Evolutionary conservation across 1,140 invertebrate genomes (phyloP), one percentile per base, ranked within the genome.

Genomic region (Drosophila grimshawi): DNA sequence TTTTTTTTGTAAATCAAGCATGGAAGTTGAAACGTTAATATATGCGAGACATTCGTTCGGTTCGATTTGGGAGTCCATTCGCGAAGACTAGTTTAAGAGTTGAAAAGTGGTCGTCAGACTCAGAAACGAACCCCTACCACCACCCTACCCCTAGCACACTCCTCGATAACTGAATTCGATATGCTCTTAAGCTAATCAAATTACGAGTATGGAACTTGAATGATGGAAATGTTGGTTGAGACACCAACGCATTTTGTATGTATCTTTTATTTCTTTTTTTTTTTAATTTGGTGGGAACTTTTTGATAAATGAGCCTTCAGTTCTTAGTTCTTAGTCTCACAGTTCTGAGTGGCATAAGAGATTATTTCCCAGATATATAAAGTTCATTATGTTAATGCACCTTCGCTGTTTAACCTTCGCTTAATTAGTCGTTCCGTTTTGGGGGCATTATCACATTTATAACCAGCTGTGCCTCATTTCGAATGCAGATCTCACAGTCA

Each of bases 391-490:
- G 78, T 70, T 81, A 78, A 86, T 82, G 61, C 72, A 77, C 39
- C 67, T 64, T 71, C 64, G 66, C 39, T 43, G 39, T 69, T 88
- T 74, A 70, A 81, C 83, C 83, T 86, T 86, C 82, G 80, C 57
- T 88, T 82, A 88, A 86, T 86, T 86, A 86, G 76, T 60, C 79
- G 69, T 68, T 81, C 62, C 79, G 67, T 67, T 75, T 81, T 63
- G 39, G 43, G 35, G 63, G 57, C 39, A 80, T 86, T 86, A 82
- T 86, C 83, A 88, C 74, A 88, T 88, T 70, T 88, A 86, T 82
- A 78, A 41, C 63, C 51, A 10, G 4, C 30, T 30, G 35, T 41
- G 30, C 37, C 64, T 66, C 64, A 68, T 61, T 73, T 60, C 59
- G 56, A 53, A 73, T 73, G 64, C 69, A 49, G 60, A 37, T 56